Evolutionary conservation across 2,888 invertebrate species (phyloP), one percentile per base, ranked within the genome.

Genomic region (Meiosimyza decipiens): DNA sequence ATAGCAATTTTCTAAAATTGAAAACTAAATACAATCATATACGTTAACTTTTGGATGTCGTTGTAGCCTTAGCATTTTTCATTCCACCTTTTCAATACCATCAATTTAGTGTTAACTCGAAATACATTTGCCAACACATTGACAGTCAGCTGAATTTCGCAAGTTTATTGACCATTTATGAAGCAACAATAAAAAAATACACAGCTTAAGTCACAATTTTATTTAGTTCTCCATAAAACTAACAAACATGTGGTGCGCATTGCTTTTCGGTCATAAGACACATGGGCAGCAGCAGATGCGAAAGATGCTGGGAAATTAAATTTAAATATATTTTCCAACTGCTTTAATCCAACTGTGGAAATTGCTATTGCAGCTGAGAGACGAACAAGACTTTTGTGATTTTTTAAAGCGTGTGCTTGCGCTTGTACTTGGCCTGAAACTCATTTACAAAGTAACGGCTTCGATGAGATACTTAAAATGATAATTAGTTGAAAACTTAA

Each of bases 151-250:
- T 55, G 22, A 22, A 22, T 22, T 18, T 22, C 33, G 68, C 49
- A 47, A 59, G 59, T 50, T 68, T 68, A 68, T 68, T 59, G 68
- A 50, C 59, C 68, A 68, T 49, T 59, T 59, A 12, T 62, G 6
- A 15, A 40, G 40, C 33, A 7, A 40, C 40, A 40, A 40, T 9
- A 40, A 40, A 3, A 40, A 28, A 28, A 28, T 28, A 28, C 28
- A 28, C 28, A 28, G 28, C 28, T 28, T 2, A 28, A 3, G 40
- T 1, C 9, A 13, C 28, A 22, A 63, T 47, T 51, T 50, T 50
- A 51, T 64, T 64, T 22, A 22, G n/a, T 64, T 28, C 50, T 64
- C 64, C 51, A 51, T 51, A 64, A 18, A 40, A 15, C 15, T 28
- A 33, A 13, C 62, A 22, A 22, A 22, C 49, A 16, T 15, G n/a